Base-by-base conservation (phyloP, 2,797 vertebrate species). In the Hydrolagus colliei region DNA sequence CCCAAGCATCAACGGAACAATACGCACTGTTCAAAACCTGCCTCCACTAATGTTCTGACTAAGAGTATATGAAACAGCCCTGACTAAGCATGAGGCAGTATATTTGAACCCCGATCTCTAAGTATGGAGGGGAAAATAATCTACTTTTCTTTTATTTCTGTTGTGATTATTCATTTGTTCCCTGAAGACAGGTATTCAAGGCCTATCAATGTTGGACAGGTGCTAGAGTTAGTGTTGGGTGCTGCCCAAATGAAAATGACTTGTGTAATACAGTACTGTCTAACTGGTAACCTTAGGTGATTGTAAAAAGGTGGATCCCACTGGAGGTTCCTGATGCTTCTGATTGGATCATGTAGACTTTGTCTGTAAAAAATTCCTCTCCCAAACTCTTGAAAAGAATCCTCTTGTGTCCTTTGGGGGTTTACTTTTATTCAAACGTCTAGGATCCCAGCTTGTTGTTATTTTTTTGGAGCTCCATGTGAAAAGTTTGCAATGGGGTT, bases 301-400 rank as follows among this genome's bases (percentile, higher is more conserved):
- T 84, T 41, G 27, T 71, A 1, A 71, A 68, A 32, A 71, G 79
- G 79, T 84, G 65, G 79, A 35, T 52, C 79, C 32, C 65, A 52
- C 3, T 14, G 11, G 20, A 9, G 9, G 20, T 41, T 41, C 32
- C 79, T 71, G 74, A 59, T 41, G 20, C 61, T 41, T 87, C 89
- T 92, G 94, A 95, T 95, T 95, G 95, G 94, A 87, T 92, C 90
- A 82, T 87, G 88, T 2, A 32, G 76, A 87, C 71, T 90, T 88
- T 63, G 73, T 68, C 65, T 32, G 73, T 74, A 73, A 67, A 91
- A 92, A 87, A 93, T 82, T 86, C 61, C 89, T 88, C 87, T 18
- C 86, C 79, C 87, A 87, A 91, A 88, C 90, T 92, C 72, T 22
- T 86, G 91, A 93, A 94, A 94, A 93, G 91, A 91, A 91, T 91